Evolutionary conservation across 2,888 invertebrate species (phyloP).

Genomic region (Tolmerus cingulatus): DNA sequence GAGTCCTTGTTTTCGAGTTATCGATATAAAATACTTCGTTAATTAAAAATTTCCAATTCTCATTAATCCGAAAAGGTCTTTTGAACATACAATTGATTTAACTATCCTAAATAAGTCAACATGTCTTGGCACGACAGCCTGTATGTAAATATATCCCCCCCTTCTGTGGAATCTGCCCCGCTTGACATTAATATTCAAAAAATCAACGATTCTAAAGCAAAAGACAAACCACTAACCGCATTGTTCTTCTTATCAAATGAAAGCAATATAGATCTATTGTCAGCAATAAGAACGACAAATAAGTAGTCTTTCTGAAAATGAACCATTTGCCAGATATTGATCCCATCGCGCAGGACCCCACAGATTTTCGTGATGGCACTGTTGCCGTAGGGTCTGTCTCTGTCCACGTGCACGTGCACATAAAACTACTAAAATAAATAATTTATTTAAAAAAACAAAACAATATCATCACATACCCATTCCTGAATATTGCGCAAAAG

Average conservation of each 20-base stretch:
- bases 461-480: conserved; percentile 7
- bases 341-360: conserved; percentile 41
- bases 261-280: conserved; percentile 45
- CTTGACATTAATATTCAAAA: neutral
- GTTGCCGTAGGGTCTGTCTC: neutral
- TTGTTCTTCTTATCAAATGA: conserved; percentile 42
- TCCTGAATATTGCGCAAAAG: neutral
- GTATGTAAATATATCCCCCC: no score
- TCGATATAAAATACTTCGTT: no score
- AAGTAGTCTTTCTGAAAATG: conserved; percentile 42
- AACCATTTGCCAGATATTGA: conserved; percentile 45
- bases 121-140: no score
- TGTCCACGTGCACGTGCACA: conserved; percentile 42
- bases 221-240: neutral
- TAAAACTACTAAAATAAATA: conserved; percentile 42
- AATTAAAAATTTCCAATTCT: no score
- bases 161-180: neutral
- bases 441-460: neutral
- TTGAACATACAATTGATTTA: neutral
- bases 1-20: no score
- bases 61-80: no score
- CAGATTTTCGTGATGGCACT: conserved; percentile 32
- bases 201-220: neutral
- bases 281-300: conserved; percentile 47
- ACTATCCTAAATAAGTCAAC: no score